Conservation (phyloP, 2,113 vertebrate species). For the Candoia aspera region DNA sequence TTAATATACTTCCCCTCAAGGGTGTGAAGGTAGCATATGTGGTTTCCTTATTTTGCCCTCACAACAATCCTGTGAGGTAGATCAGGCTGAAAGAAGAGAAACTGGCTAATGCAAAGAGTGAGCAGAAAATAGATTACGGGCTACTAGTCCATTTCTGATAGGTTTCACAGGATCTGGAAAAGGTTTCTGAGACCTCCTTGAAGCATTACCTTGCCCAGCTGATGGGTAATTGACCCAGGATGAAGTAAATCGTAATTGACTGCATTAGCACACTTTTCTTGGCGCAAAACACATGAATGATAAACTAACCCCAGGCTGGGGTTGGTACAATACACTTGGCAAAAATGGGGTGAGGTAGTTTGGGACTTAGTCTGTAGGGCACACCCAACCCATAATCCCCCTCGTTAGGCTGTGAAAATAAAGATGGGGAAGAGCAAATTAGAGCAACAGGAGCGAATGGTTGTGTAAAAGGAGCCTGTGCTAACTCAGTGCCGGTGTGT, state of each 20-base stretch:
- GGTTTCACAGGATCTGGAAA: background rate
- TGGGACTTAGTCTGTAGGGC: too few relatives aligned
- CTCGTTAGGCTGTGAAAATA: too few relatives aligned
- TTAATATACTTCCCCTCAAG: background rate
- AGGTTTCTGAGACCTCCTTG: background rate
- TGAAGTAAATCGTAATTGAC: background rate
- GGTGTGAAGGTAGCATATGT: background rate
- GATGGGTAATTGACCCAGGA: background rate
- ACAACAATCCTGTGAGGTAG: background rate
- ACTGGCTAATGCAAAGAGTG: fast-evolving
- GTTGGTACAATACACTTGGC: background rate
- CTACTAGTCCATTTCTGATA: background rate
- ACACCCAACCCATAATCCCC: too few relatives aligned
- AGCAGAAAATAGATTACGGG: background rate
- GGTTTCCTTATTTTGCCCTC: too few relatives aligned
- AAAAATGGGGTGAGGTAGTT: too few relatives aligned
- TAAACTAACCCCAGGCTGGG: background rate
- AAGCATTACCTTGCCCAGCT: background rate
- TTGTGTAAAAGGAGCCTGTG: too few relatives aligned
- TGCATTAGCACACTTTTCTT: background rate
- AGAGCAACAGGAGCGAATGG: too few relatives aligned
- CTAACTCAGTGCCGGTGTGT: too few relatives aligned
- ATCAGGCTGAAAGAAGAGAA: background rate
- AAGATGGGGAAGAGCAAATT: too few relatives aligned
- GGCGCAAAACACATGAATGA: background rate